These are phyloP conservation scores for Ophioderma brevispina DNA, from an alignment of 35 echinoderm and acorn worm species.

Conservation along the genomic window DNA sequence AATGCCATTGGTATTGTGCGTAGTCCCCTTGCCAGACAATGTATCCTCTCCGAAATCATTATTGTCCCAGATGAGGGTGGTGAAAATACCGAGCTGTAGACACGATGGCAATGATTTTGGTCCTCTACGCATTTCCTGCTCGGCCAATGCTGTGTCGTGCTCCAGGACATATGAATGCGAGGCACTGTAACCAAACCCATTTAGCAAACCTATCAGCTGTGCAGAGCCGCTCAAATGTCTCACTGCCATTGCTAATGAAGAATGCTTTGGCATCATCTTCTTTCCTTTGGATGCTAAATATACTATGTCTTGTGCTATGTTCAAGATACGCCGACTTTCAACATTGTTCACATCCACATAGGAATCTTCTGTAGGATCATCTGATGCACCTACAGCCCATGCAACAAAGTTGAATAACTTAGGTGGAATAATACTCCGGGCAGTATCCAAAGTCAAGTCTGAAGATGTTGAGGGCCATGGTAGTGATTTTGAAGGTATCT, in stretches of 20 bases:
- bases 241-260: slow-evolving; percentile 71
- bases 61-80: slow-evolving; percentile 74
- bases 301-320: slow-evolving; percentile 55
- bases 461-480: neutral
- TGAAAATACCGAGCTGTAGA: slow-evolving; percentile 22
- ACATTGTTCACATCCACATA: slow-evolving; percentile 19
- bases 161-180: slow-evolving; percentile 54
- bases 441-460: neutral
- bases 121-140: slow-evolving; percentile 34
- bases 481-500: neutral
- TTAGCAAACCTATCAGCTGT: slow-evolving; percentile 55
- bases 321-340: slow-evolving; percentile 26
- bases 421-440: slow-evolving; percentile 11
- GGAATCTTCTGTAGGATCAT: slow-evolving; percentile 5
- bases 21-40: slow-evolving; percentile 44
- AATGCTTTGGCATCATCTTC: slow-evolving; percentile 65
- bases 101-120: slow-evolving; percentile 6
- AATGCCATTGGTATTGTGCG: slow-evolving; percentile 16
- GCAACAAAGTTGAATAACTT: slow-evolving; percentile 71
- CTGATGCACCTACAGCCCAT: slow-evolving; percentile 32
- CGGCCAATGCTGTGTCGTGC: slow-evolving; percentile 72
- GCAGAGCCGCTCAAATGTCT: slow-evolving; percentile 58
- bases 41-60: slow-evolving; percentile 82
- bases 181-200: slow-evolving; percentile 62
- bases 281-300: slow-evolving; percentile 61